These are phyloP conservation scores for Thaleichthys pacificus DNA, from an alignment of 2,797 vertebrate species.

Conservation along the genomic window DNA sequence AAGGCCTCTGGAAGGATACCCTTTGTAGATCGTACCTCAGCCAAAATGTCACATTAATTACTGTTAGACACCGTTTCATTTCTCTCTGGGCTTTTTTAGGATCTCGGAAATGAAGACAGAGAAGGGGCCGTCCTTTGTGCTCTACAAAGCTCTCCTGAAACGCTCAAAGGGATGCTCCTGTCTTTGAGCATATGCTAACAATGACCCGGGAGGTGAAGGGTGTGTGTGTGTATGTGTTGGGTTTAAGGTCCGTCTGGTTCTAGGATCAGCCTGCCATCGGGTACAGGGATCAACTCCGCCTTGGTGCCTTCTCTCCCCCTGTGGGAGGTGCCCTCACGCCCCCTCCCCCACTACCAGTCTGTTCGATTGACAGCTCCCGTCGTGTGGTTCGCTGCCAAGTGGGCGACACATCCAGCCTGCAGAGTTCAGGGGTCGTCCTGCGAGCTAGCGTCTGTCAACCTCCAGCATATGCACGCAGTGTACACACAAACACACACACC, in stretches of 20 bases:
- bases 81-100: neutral
- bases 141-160: neutral
- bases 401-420: constrained; percentile 53
- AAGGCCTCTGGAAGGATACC: constrained; percentile 70
- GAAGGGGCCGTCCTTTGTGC: neutral
- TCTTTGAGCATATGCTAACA: neutral
- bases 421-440: constrained; percentile 52
- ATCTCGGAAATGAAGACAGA: neutral
- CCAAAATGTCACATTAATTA: constrained; percentile 37
- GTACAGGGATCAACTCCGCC: constrained; percentile 20
- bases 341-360: constrained; percentile 41
- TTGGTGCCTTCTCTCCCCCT: constrained; percentile 42
- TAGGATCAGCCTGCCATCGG: constrained; percentile 42
- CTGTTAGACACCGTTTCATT: constrained; percentile 5
- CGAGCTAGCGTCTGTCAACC: constrained; percentile 54
- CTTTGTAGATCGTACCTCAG: constrained; percentile 34
- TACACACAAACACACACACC: neutral
- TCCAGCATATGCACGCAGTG: neutral
- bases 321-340: constrained; percentile 56
- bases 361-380: constrained; percentile 62
- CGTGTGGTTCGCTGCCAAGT: constrained; percentile 36
- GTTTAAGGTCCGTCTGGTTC: constrained; percentile 28
- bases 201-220: neutral
- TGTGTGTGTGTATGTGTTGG: constrained; percentile 14
- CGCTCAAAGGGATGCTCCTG: neutral